phyloP scores from a whole-genome alignment of 2,888 invertebrate genomes.

The Iselma pallidipennis region DNA sequence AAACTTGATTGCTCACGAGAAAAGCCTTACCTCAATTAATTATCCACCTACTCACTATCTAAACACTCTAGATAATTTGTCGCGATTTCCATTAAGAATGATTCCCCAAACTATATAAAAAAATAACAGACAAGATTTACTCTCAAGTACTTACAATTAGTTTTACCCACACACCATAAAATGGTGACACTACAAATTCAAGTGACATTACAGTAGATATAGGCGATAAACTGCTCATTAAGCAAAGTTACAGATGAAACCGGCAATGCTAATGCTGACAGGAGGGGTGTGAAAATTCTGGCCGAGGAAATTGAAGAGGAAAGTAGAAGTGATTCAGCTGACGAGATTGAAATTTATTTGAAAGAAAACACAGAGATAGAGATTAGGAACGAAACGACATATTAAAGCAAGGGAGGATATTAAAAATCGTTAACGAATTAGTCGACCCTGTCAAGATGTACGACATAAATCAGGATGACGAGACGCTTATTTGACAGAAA shows the following conservation, averaged over 20 bases:
- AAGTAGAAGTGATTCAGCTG: constrained; percentile 21
- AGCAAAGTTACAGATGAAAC: constrained; percentile 28
- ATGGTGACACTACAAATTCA: constrained; percentile 5
- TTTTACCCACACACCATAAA: too few species aligned
- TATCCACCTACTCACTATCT: too few species aligned
- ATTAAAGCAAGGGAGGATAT: constrained; percentile 10
- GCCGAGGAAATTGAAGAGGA: constrained; percentile 24
- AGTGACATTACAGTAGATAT: constrained; percentile 40
- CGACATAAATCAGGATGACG: constrained; percentile 4
- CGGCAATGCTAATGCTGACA: background rate
- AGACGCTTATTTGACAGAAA: constrained; percentile 3
- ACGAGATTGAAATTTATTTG: constrained; percentile 28
- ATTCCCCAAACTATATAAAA: constrained; percentile 11
- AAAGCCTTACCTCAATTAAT: constrained; percentile 11
- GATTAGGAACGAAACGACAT: background rate
- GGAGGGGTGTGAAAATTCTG: background rate
- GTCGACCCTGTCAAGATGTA: constrained; percentile 3
- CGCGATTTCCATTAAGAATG: constrained; percentile 19
- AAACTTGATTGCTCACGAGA: background rate
- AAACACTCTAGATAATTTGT: constrained; percentile 8
- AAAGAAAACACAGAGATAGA: background rate
- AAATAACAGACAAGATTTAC: too few species aligned
- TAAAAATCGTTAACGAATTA: constrained; percentile 15
- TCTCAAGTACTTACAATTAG: too few species aligned
- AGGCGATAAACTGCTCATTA: constrained; percentile 49